Evolutionary conservation across 2,888 invertebrate genomes (phyloP), one percentile per base, ranked within the genome.

Genomic region (Polia nebulosa): DNA sequence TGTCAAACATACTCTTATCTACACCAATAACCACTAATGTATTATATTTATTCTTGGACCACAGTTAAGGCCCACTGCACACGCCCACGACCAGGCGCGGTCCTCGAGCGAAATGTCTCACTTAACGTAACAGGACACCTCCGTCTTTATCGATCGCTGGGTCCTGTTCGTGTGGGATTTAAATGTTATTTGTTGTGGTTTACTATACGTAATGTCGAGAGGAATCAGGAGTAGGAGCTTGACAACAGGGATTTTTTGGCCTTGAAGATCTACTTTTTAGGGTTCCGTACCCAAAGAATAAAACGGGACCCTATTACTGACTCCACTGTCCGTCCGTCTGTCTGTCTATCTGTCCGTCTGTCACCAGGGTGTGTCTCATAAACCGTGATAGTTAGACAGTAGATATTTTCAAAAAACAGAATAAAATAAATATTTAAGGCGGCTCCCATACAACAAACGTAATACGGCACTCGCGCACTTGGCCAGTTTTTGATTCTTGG

Each of bases 31-130:
- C 44, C 13, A 53, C 62, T 53, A 45, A 62, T 27, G 53, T 22
- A 39, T 52, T 71, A 59, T 11, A 22, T 20, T 76, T 71, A 63
- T 76, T 76, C 76, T 76, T 88, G 76, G 9, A 79, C 89, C 88
- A 80, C 22, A 76, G 29, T 63, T 72, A 65, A 63, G 68, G 52
- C 45, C 72, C 67, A 81, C 56, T 75, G 71, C 65, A 61, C 76
- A 78, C 92, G 88, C 93, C 92, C 89, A 92, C 92, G 82, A 82
- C 55, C 79, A 78, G 81, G 82, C 78, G 82, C 80, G 68, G 85
- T 83, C 82, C 72, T 86, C 56, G 63, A 86, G 89, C 89, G 80
- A 91, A 94, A 94, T 93, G 93, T 94, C 94, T 95, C 92, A 91
- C 91, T 94, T 91, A 90, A 90, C 87, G 90, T 87, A 91, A 92